Base-by-base conservation (phyloP, 2,888 invertebrate species). In the Dasysyrphus tricinctus region DNA sequence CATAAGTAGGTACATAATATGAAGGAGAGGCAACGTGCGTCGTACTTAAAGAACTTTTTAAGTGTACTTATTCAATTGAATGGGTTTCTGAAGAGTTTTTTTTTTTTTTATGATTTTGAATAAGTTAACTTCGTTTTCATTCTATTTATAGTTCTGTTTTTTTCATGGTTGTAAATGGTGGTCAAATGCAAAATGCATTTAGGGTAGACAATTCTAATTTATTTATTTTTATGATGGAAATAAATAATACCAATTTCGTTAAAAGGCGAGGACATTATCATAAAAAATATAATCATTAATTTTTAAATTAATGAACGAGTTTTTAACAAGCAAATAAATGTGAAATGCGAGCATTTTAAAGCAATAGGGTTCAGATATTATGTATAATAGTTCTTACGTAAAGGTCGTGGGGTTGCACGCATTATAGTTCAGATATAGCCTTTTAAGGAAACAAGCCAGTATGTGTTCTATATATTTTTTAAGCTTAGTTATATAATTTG, bases 151-250 rank as follows among this genome's bases (percentile, higher is more conserved):
- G 16, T 24, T 12, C 7, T 11, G 16, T 24, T 12, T 12, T 11
- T 49, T 67, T 19, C 32, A 47, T 47, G 44, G 32, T 19, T 65
- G 6, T 34, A n/a, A 34, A 24, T 24, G 24, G n/a, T 65, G 65
- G 47, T 19, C 0, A 29, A 47, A 44, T 63, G 42, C 5, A 14
- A 16, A 47, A 39, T 19, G 61, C 19, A 5, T 32, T 29, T 24
- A 14, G 34, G 39, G 24, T n/a, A 47, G n/a, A 56, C 12, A 39
- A 7, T 61, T 42, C 24, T 61, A 61, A 61, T 61, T 61, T 19
- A 42, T 42, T 61, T 61, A 24, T 8, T 42, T 42, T 61, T 61
- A 61, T 61, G 42, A 39, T 61, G 16, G 42, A 39, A 42, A 42
- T 61, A 61, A 61, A 39, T 61, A 24, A 42, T 42, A 42, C 9